Evolutionary conservation across 2,113 vertebrate genomes (phyloP).

Genomic region (Thunnus thynnus): DNA sequence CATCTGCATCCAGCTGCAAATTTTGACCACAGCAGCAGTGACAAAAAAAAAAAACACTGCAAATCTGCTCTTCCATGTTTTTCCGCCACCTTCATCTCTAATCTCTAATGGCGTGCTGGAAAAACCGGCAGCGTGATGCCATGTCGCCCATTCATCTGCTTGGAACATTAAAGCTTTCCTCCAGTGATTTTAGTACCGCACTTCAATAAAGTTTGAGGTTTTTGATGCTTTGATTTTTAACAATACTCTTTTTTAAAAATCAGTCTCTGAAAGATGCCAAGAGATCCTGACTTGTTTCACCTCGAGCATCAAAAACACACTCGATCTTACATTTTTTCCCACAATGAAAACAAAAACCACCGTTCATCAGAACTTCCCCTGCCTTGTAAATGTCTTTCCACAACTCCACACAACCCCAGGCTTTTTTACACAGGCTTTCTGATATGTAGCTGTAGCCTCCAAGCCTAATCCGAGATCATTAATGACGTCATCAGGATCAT

Average conservation of each 20-base stretch:
- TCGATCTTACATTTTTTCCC: background rate
- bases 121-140: conserved; percentile 1
- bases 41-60: background rate
- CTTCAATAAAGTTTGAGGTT: too few species aligned
- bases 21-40: background rate
- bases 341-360: too few species aligned
- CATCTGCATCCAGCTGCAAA: conserved; percentile 9
- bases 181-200: background rate
- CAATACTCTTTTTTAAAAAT: too few species aligned
- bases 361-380: too few species aligned
- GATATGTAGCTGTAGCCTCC: background rate
- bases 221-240: too few species aligned
- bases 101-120: background rate
- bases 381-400: too few species aligned
- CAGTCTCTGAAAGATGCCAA: too few species aligned
- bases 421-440: background rate
- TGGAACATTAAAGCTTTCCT: background rate
- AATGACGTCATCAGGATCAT: background rate
- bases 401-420: too few species aligned
- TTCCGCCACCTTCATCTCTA: background rate
- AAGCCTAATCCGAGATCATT: background rate
- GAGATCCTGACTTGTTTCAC: too few species aligned
- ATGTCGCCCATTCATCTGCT: background rate
- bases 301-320: background rate
- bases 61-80: background rate